Conservation (phyloP, 2,113 vertebrate species). For the Pampusana beccarii region DNA sequence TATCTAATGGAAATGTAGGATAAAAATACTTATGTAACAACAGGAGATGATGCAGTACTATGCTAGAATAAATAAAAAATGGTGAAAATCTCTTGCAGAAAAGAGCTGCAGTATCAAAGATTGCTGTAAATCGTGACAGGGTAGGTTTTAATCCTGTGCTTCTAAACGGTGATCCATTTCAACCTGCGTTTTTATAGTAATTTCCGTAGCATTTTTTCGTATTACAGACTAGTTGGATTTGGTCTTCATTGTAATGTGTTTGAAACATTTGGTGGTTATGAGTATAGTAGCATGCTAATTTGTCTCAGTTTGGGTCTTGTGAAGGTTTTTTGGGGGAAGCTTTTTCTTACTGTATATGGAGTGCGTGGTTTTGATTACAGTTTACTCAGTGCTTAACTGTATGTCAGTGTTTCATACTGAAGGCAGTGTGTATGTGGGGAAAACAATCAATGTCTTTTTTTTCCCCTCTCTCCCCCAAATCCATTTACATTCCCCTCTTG, state of each 20-base stretch:
- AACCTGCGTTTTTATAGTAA: neutral
- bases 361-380: neutral
- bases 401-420: neutral
- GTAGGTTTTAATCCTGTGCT: neutral
- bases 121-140: neutral
- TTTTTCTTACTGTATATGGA: neutral
- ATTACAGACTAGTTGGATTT: neutral
- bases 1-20: neutral
- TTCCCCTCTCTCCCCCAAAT: neutral
- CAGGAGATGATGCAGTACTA: neutral
- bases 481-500: accelerated
- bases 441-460: neutral
- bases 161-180: neutral
- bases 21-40: neutral
- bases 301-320: neutral
- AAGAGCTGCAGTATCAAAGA: neutral
- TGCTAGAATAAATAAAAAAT: neutral
- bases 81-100: neutral
- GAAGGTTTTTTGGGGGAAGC: too few species aligned
- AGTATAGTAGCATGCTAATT: neutral
- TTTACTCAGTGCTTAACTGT: neutral
- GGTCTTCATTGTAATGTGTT: neutral
- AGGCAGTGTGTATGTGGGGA: neutral
- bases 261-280: neutral
- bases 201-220: neutral